Percentiles rank a stretch among this genome's conserved stretches.
Conservation (phyloP, 2,888 invertebrate genomes). For the Drosophila recens region DNA sequence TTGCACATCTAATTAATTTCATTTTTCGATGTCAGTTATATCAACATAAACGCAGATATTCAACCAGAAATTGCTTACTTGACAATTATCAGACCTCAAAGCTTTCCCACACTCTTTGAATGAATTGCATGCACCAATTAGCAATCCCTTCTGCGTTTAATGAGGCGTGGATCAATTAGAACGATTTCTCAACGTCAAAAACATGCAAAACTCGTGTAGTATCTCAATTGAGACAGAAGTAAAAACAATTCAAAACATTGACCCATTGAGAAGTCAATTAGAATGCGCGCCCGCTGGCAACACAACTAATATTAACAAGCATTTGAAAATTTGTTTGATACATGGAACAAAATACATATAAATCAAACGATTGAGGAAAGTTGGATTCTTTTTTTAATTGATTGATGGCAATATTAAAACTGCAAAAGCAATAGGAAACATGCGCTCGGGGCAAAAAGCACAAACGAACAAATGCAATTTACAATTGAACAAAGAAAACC, state of each 20-base stretch:
- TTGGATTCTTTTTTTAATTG: conserved; percentile 61
- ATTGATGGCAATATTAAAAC: conserved; percentile 43
- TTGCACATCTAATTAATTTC: background rate
- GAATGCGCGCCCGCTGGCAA: conserved; percentile 43
- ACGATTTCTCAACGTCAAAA: conserved; percentile 18
- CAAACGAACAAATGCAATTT: conserved; percentile 47
- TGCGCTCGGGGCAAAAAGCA: conserved; percentile 25
- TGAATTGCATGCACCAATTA: conserved; percentile 39
- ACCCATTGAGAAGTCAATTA: conserved; percentile 64
- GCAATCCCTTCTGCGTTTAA: conserved; percentile 22
- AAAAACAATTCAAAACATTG: conserved; percentile 49
- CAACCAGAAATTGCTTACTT: conserved; percentile 14
- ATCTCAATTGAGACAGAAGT: conserved; percentile 45
- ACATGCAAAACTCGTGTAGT: conserved; percentile 11
- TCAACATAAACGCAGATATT: conserved; percentile 1
- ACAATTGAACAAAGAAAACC: conserved; percentile 24
- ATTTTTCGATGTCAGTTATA: background rate
- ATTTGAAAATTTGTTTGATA: conserved; percentile 31
- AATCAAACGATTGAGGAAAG: conserved; percentile 63
- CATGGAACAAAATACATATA: conserved; percentile 30
- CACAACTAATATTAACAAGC: conserved; percentile 27
- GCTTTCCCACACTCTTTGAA: conserved; percentile 21
- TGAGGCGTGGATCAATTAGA: conserved; percentile 39
- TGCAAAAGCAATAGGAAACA: conserved; percentile 27
- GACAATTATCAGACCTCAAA: conserved; percentile 3